Percentiles rank a stretch among this genome's conserved stretches.
Conservation (phyloP, 2,113 vertebrate genomes). For the Perca schrenkii region DNA sequence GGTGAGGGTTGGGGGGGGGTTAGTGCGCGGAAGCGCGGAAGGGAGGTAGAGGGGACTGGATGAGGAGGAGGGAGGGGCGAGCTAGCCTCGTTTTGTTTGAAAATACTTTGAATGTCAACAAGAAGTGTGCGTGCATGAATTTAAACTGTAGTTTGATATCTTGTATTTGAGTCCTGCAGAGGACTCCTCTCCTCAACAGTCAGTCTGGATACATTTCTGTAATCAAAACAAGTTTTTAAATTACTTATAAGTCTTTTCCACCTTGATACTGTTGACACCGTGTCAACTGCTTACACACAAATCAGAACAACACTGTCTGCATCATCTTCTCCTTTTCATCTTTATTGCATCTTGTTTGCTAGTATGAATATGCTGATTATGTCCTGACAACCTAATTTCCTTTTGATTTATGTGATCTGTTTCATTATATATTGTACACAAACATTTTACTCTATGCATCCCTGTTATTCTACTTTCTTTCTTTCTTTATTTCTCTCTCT, state of each 20-base stretch:
- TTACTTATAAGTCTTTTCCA: constrained; percentile 9
- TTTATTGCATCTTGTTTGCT: constrained; percentile 3
- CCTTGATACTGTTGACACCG: not conserved
- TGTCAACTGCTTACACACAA: not conserved
- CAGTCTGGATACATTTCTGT: not conserved
- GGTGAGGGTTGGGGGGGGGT: no score
- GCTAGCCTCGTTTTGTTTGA: no score
- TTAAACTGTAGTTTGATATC: not conserved
- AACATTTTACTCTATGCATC: not conserved
- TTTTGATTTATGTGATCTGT: constrained; percentile 36
- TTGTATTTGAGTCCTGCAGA: not conserved
- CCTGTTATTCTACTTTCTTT: not conserved
- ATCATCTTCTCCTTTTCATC: not conserved
- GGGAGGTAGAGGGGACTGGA: no score
- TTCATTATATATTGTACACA: not conserved
- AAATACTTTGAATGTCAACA: no score
- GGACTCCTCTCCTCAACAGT: not conserved
- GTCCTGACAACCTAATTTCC: constrained; percentile 29
- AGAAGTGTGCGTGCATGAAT: not conserved
- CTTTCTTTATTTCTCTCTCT: not conserved
- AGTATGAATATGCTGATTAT: constrained; percentile 29
- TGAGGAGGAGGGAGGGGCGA: no score
- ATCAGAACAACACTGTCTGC: not conserved
- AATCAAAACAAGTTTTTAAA: not conserved
- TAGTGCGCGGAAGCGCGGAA: no score